Conservation (phyloP, 2,113 vertebrate genomes). For the Lepus europaeus region DNA sequence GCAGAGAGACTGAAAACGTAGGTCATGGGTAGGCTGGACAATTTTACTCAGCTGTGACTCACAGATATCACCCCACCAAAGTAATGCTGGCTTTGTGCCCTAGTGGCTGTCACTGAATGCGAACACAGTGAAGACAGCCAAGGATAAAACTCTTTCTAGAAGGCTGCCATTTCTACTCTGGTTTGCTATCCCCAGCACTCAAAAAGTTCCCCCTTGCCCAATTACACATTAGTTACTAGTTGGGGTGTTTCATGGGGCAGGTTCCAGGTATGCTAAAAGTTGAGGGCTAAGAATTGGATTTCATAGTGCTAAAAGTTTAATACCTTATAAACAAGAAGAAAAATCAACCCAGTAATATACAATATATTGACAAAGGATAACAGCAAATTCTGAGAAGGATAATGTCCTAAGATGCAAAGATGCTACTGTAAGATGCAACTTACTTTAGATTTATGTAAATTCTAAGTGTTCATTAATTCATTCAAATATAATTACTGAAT, state of each 20-base stretch:
- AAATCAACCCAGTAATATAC: background rate
- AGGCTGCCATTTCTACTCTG: background rate
- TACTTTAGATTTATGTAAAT: background rate
- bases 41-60: background rate
- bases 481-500: background rate
- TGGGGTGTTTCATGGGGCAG: background rate
- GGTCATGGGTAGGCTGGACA: background rate
- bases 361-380: background rate
- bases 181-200: background rate
- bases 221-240: background rate
- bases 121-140: background rate
- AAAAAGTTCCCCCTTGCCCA: background rate
- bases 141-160: background rate
- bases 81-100: accelerated
- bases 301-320: background rate
- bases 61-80: background rate
- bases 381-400: background rate
- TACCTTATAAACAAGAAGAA: background rate
- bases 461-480: background rate
- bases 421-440: background rate
- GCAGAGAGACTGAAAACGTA: background rate
- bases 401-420: background rate
- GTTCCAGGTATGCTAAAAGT: background rate
- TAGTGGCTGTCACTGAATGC: background rate
- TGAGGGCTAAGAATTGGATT: background rate